A percentile compares a stretch with the other conserved stretches of the same genome.
Conservation (phyloP, 2,797 vertebrate species). For the Limnodromus scolopaceus region DNA sequence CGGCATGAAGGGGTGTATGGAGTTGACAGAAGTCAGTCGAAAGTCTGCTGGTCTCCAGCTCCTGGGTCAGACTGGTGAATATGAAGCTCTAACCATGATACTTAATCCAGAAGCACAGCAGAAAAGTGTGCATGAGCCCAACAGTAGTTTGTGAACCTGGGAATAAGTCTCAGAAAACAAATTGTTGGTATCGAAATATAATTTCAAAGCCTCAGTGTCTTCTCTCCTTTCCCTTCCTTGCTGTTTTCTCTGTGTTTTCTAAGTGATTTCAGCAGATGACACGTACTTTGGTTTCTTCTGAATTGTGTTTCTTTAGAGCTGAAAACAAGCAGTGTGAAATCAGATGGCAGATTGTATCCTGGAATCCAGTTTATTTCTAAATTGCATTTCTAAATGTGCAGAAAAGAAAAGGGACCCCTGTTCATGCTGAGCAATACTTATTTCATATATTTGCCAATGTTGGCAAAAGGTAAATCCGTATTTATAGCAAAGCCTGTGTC, state of each 20-base stretch:
- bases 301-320: not conserved
- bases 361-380: not conserved
- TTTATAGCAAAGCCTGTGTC: constrained; percentile 54
- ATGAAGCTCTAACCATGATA: not conserved
- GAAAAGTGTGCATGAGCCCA: not conserved
- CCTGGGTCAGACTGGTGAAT: not conserved
- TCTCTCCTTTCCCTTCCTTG: not conserved
- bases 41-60: constrained; percentile 2
- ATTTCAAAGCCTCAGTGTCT: not conserved
- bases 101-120: not conserved
- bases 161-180: not conserved
- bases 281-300: not conserved
- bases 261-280: not conserved
- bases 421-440: not conserved
- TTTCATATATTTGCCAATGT: not conserved
- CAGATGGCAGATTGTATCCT: not conserved
- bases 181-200: not conserved
- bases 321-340: not conserved
- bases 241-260: constrained; percentile 19
- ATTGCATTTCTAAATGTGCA: not conserved
- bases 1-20: not conserved
- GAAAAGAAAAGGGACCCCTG: not conserved
- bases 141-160: not conserved
- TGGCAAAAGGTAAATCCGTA: not conserved
- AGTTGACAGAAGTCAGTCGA: not conserved